Evolutionary conservation across 1,140 invertebrate species (phyloP).

Genomic region (Lepidostoma basale): DNA sequence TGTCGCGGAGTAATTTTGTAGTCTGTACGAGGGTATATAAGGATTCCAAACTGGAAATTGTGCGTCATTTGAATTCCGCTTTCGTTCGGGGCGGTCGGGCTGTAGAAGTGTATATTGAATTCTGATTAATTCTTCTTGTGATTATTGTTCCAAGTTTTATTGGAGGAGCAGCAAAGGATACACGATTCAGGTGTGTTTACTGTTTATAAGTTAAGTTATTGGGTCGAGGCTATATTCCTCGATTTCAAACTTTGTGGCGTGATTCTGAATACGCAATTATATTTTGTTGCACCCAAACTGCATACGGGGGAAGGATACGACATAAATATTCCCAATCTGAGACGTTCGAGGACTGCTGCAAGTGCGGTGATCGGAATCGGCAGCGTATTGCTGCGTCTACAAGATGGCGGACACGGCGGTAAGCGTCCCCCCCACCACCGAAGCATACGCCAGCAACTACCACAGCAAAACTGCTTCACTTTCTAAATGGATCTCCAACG

Average conservation of each 20-base stretch:
- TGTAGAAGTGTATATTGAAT: neutral
- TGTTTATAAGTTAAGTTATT: slow-evolving; percentile 25
- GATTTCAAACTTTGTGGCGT: slow-evolving; percentile 22
- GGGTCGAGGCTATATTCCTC: slow-evolving; percentile 1
- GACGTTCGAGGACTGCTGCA: neutral
- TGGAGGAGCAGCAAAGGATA: slow-evolving; percentile 24
- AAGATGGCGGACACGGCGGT: slow-evolving; percentile 11
- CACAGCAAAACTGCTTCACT: slow-evolving; percentile 33
- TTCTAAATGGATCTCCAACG: slow-evolving; percentile 38
- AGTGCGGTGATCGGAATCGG: neutral
- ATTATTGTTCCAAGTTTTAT: slow-evolving; percentile 6
- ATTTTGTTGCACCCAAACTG: neutral
- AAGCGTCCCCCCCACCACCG: neutral
- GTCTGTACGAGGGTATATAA: neutral
- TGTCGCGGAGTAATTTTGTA: slow-evolving; percentile 22
- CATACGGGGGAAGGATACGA: neutral
- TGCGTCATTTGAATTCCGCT: slow-evolving; percentile 16
- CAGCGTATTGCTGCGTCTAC: neutral
- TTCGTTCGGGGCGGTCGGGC: neutral
- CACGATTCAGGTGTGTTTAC: slow-evolving; percentile 36
- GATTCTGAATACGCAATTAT: neutral
- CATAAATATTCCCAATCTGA: neutral
- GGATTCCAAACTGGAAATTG: too few relatives aligned
- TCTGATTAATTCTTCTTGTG: neutral
- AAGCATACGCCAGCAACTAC: slow-evolving; percentile 1